phyloP scores from a whole-genome alignment of 2,888 invertebrate genomes.

The Pegoplata infirma region DNA sequence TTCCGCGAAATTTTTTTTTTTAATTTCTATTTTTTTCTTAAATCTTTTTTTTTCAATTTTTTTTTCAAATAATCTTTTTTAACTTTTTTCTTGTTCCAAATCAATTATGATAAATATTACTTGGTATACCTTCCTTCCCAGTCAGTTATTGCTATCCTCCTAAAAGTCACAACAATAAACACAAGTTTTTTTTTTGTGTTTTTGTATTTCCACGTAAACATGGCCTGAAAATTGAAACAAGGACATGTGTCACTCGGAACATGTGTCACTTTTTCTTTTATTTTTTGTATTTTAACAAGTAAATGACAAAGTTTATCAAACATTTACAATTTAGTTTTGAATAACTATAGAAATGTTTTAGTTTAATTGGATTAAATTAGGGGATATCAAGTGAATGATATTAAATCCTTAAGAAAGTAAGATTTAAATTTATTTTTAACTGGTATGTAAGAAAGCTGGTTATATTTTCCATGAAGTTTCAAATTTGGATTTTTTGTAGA shows the following conservation, averaged over 20 bases:
- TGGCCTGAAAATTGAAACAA: conserved; percentile 26
- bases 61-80: too few relatives aligned
- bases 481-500: too few relatives aligned
- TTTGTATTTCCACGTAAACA: not conserved
- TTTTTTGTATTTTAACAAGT: too few relatives aligned
- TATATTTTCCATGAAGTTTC: too few relatives aligned
- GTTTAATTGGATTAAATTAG: not conserved
- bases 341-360: not conserved
- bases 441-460: too few relatives aligned
- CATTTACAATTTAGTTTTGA: not conserved
- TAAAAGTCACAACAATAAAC: not conserved
- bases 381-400: too few relatives aligned
- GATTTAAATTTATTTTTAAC: too few relatives aligned
- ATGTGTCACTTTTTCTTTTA: conserved; percentile 22
- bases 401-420: too few relatives aligned
- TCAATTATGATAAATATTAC: too few relatives aligned
- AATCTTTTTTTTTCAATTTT: too few relatives aligned
- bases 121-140: not conserved
- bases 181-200: not conserved
- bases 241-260: conserved; percentile 24
- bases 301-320: not conserved
- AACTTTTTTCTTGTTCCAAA: not conserved
- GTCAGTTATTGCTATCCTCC: not conserved
- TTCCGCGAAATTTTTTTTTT: too few relatives aligned
- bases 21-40: too few relatives aligned